phyloP scores from a whole-genome alignment of 1,140 invertebrate species.

The Samia ricini region DNA sequence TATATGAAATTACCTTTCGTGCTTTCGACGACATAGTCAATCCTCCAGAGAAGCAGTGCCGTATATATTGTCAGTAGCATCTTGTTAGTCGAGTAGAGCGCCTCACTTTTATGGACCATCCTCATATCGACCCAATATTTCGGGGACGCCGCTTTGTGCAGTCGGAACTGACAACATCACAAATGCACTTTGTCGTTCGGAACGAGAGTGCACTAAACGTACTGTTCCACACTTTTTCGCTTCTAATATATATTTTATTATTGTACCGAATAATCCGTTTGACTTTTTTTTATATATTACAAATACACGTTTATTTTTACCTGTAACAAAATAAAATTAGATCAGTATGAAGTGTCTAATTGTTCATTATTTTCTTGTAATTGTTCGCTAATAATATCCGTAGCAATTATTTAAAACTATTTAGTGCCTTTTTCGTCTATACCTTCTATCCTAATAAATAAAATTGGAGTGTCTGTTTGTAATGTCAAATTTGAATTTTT shows the following conservation, averaged over 20 bases:
- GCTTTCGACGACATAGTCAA: slow-evolving; percentile 61
- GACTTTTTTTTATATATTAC: neutral
- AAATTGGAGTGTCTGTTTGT: too few relatives aligned
- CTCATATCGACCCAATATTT: slow-evolving; percentile 44
- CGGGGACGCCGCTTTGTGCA: slow-evolving; percentile 41
- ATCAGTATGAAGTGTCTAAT: neutral
- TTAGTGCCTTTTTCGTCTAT: too few relatives aligned
- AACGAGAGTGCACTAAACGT: slow-evolving; percentile 16
- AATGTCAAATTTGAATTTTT: too few relatives aligned
- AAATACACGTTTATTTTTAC: neutral
- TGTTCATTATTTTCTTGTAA: neutral
- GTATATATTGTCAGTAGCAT: slow-evolving; percentile 59
- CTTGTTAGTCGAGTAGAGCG: slow-evolving; percentile 41
- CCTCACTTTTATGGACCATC: slow-evolving; percentile 48
- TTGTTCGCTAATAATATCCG: neutral
- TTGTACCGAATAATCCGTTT: neutral
- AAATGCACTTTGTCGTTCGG: slow-evolving; percentile 32
- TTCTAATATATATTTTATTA: neutral
- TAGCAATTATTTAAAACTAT: neutral
- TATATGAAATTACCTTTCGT: slow-evolving; percentile 56
- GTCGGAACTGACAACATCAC: slow-evolving; percentile 48
- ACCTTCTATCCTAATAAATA: too few relatives aligned
- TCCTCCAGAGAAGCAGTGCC: slow-evolving; percentile 57
- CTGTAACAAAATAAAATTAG: slow-evolving; percentile 6
- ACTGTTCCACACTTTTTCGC: slow-evolving; percentile 7